Base-by-base conservation (phyloP, 2,888 invertebrate species). In the Pandemis corylana region DNA sequence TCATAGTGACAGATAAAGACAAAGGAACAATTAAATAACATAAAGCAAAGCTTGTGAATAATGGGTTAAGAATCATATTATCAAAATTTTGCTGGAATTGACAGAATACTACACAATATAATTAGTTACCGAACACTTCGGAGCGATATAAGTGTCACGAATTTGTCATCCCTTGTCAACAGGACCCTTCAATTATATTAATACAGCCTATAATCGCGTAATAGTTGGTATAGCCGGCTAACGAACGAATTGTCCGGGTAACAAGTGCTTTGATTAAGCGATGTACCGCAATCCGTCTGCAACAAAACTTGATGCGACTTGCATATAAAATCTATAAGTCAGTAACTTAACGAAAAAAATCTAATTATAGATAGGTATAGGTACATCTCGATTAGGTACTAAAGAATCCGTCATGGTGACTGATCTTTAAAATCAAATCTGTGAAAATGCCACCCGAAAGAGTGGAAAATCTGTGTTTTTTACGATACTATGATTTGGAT, bases 181-280 rank as follows among this genome's bases (percentile, higher is more conserved):
- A 13, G 64, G n/a, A 64, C 74, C 74, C 65, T 70, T 42, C 42
- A 74, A 65, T 70, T 69, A 66, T 74, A 66, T 49, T 66, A 70
- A 74, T 72, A 71, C 70, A 44, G 61, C 62, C 69, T 68, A 72
- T 76, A 64, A 76, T 77, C 67, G 73, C 28, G 62, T 49, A 71
- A 72, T 69, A 68, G 68, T 68, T 66, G 66, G 61, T 65, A 46
- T 65, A 51, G 75, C 36, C 44, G 65, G 41, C 80, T 88, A 88
- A 89, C 85, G 87, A 89, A 87, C 81, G 84, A 82, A 88, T 90
- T 85, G 87, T 87, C 79, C 75, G 77, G 78, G 80, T 82, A 85
- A 91, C 90, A 91, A 90, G 87, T 81, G 84, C 78, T 78, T 80
- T 90, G 86, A 90, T 90, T 89, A 85, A 82, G 82, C 83, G 80